These are phyloP conservation scores for Orientallactaga bullata DNA, from an alignment of 2,113 vertebrate genomes.

Conservation along the genomic window DNA sequence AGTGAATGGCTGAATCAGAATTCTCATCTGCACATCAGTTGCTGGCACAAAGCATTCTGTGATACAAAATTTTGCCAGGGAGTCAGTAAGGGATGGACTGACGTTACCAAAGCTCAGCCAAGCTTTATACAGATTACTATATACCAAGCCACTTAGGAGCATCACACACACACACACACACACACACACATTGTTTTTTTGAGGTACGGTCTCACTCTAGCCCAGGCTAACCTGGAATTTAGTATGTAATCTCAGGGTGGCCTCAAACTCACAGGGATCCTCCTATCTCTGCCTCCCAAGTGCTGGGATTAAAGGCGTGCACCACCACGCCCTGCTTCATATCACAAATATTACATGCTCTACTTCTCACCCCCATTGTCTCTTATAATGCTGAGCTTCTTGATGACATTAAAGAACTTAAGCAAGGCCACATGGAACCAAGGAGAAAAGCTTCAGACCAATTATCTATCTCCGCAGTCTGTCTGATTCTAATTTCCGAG, in stretches of 20 bases:
- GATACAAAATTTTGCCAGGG: not conserved
- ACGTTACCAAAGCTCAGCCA: not conserved
- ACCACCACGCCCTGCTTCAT: too few species aligned
- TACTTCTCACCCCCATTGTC: not conserved
- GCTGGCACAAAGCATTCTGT: not conserved
- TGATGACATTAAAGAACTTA: not conserved
- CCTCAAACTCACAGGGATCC: too few species aligned
- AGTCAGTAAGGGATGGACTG: not conserved
- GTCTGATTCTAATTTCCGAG: not conserved
- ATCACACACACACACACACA: too few species aligned
- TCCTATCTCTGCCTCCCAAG: too few species aligned
- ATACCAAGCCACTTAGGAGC: not conserved
- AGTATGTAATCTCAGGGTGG: too few species aligned
- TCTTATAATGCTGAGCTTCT: not conserved
- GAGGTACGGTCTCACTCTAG: too few species aligned
- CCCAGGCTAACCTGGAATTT: too few species aligned
- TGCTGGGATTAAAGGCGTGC: too few species aligned
- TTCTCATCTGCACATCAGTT: not conserved
- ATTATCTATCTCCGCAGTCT: not conserved
- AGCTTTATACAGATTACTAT: not conserved
- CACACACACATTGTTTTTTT: too few species aligned
- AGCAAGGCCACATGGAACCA: not conserved
- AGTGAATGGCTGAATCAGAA: not conserved
- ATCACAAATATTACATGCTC: rapidly evolving
- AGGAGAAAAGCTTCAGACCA: not conserved